Base-by-base conservation (phyloP, 2,113 vertebrate genomes). In the Struthidea cinerea region DNA sequence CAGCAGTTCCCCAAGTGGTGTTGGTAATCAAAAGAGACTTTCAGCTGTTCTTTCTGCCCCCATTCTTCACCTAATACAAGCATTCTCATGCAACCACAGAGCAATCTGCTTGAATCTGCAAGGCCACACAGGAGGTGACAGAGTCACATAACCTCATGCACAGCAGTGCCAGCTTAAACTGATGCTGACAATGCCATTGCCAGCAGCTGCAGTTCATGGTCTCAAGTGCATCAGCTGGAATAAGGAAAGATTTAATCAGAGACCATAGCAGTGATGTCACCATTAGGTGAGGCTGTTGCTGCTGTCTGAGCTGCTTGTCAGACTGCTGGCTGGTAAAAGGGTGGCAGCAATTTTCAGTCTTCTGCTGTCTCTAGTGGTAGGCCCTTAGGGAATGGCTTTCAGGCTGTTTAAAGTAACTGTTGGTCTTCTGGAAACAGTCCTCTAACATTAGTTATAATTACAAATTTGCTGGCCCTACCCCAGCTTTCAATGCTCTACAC, bases 201-300 rank as follows among this genome's bases (percentile, higher is more conserved):
- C 28, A 85, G 79, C 49, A 87, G 21, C 55, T 73, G 68, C 61
- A 59, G 33, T n/a, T 68, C 50, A 30, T 14, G n/a, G 50, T 63
- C 55, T 61, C n/a, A 41, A 26, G 35, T 17, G 37, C 20, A 32
- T 50, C 18, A 84, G 9, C 50, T 91, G 50, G 59, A 89, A 42
- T 52, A 77, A 74, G 6, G 30, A 67, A 50, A 56, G 28, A 57
- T 80, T 85, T 88, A 59, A 79, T 64, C 16, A 33, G 74, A 91
- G 37, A 41, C 44, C 41, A n/a, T 0, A 83, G 82, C 15, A 47
- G 32, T 64, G 53, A 83, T 57, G 39, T 87, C 47, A 55, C 77
- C 77, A 33, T 71, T 59, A 93, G 69, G 89, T 91, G 93, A 91
- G 89, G 89, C 84, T 94, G 77, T 70, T 96, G 83, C 84, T 86